Conservation (phyloP, 2,888 invertebrate genomes). For the Apamea epomidion region DNA sequence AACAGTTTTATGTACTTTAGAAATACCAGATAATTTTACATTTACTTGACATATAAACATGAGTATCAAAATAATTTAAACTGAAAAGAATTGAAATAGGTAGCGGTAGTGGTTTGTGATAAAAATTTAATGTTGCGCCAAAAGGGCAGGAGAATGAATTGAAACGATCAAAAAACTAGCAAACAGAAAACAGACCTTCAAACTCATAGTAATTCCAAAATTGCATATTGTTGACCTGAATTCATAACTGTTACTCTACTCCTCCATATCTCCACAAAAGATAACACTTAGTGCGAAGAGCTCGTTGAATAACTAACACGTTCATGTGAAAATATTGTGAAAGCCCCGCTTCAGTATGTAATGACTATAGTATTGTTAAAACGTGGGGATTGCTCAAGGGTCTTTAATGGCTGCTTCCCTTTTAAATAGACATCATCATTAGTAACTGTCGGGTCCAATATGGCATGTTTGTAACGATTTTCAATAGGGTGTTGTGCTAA, state of each 20-base stretch:
- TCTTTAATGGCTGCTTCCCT: constrained; percentile 31
- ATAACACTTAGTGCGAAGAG: constrained; percentile 54
- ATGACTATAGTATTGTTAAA: constrained; percentile 12
- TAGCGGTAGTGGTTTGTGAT: neutral
- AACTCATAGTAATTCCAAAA: constrained; percentile 37
- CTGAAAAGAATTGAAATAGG: neutral
- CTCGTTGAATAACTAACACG: constrained; percentile 44
- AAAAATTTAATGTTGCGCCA: neutral
- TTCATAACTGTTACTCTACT: constrained; percentile 26
- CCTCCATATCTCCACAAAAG: constrained; percentile 46
- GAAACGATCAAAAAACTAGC: neutral
- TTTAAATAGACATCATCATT: constrained; percentile 47
- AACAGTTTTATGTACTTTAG: neutral
- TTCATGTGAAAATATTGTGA: constrained; percentile 38
- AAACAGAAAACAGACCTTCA: constrained; percentile 35
- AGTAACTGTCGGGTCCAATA: constrained; percentile 5
- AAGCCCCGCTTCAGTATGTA: constrained; percentile 22
- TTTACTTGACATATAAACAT: constrained; percentile 2
- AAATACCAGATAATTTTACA: neutral
- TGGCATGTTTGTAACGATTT: neutral
- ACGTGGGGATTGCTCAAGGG: neutral
- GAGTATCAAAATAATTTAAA: neutral
- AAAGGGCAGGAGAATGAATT: neutral
- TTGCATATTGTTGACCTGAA: constrained; percentile 59
- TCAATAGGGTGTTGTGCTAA: neutral